Percentiles rank a stretch among this genome's conserved stretches.
These are phyloP conservation scores for Chamaedrilus cognettii DNA, from an alignment of 2,888 invertebrate genomes.

Conservation along the genomic window DNA sequence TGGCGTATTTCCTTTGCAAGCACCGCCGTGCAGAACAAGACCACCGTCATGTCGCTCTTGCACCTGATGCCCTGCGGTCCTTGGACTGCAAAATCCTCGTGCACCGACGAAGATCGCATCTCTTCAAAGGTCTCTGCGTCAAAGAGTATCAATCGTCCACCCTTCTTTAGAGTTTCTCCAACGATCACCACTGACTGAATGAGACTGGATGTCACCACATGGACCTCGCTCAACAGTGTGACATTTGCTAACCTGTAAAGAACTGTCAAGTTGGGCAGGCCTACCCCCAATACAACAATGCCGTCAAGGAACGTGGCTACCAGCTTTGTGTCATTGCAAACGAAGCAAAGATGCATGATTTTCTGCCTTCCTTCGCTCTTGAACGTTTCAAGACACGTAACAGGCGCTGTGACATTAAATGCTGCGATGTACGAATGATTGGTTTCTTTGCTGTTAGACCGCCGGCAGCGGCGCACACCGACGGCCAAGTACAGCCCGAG, in stretches of 20 bases:
- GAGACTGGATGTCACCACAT: background rate
- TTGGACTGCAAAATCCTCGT: background rate
- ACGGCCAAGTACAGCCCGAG: constrained; percentile 16
- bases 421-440: constrained; percentile 11
- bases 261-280: constrained; percentile 9
- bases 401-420: constrained; percentile 7
- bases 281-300: constrained; percentile 17
- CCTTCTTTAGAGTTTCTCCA: background rate
- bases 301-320: constrained; percentile 17
- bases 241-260: background rate
- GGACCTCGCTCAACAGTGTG: too few species aligned
- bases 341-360: constrained; percentile 25
- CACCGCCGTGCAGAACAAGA: constrained; percentile 15
- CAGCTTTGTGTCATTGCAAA: constrained; percentile 22
- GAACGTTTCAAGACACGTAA: background rate
- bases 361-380: constrained; percentile 10
- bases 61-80: constrained; percentile 13
- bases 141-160: constrained; percentile 6
- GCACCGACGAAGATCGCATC: background rate
- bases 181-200: background rate
- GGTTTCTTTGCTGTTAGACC: constrained; percentile 10
- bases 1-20: background rate
- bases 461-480: constrained; percentile 1
- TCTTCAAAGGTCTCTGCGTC: constrained; percentile 1
- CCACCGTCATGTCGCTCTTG: constrained; percentile 1